phyloP scores from a whole-genome alignment of 92 coral and sea anemone genomes.

The Porites evermanni region DNA sequence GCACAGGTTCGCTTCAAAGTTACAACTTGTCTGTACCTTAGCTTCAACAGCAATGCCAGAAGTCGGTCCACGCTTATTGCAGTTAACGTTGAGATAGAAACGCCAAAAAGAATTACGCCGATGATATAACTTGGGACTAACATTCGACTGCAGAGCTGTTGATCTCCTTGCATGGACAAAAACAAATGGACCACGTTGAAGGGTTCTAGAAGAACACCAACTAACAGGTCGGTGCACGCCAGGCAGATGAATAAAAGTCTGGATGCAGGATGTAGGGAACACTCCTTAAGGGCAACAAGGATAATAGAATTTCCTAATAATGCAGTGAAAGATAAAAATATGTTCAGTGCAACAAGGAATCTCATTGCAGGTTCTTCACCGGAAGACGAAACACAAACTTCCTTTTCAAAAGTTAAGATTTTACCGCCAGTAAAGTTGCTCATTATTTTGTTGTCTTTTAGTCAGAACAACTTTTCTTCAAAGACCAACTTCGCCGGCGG shows the following conservation, averaged over 20 bases:
- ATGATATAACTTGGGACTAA: background rate
- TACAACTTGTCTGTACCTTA: constrained; percentile 23
- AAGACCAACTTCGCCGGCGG: no score
- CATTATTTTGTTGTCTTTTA: background rate
- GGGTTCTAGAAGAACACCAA: constrained; percentile 18
- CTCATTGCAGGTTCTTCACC: background rate
- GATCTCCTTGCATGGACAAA: background rate
- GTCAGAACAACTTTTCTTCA: background rate
- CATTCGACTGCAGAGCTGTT: background rate
- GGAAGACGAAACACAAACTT: background rate
- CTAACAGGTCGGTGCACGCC: constrained; percentile 15
- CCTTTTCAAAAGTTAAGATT: constrained; percentile 2
- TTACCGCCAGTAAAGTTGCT: background rate
- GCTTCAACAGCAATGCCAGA: constrained; percentile 9
- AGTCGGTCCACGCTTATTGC: constrained; percentile 27
- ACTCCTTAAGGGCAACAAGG: constrained; percentile 19
- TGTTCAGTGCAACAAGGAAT: background rate
- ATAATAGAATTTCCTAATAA: constrained; percentile 5
- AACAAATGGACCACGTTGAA: background rate
- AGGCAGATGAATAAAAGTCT: constrained; percentile 21
- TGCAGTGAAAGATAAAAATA: background rate
- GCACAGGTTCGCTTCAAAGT: constrained; percentile 5
- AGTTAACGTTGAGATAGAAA: constrained; percentile 3
- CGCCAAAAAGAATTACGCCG: background rate
- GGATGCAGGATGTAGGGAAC: constrained; percentile 11